Evolutionary conservation across 2,888 invertebrate species (phyloP), one percentile per base, ranked within the genome.

Genomic region (Dryococelus australis): DNA sequence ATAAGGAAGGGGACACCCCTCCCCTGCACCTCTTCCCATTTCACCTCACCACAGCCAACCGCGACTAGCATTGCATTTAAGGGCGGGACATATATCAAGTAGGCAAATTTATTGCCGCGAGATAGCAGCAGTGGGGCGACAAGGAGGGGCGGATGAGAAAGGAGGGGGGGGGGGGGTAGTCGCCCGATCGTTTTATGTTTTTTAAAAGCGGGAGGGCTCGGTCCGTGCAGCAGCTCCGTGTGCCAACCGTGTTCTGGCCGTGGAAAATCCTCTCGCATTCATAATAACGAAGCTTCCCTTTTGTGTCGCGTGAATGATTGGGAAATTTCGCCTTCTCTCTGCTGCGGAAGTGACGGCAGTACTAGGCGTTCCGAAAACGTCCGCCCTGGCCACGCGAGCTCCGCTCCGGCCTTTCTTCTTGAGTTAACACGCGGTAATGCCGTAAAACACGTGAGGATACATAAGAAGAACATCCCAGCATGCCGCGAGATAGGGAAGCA

Each of bases 41-140:
- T 65, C 65, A 65, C 65, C 65, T 65, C 65, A 24, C 65, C 65
- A 65, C 10, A 65, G 65, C 65, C 65, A 65, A 65, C 83, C 83
- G 83, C 83, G 83, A 83, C 83, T 83, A 83, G 83, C 83, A 43
- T 83, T 83, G 83, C 83, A 83, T 83, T 83, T 83, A 83, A 83
- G 83, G 83, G 83, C 86, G 89, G 89, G 89, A 89, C 90, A 90
- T 90, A 90, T 89, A 90, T 90, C 90, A 90, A 90, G 90, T 89
- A 89, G 90, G 89, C 89, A 89, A 90, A 90, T 90, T 90, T 90
- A 90, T 90, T 90, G 89, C 90, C 88, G 88, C 87, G 89, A 89
- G 90, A 90, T 90, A 90, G 87, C 88, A 86, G 83, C 83, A 83
- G 83, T 65, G 65, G 65, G 65, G 65, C 65, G 65, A 65, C 65